Conservation (phyloP, 2,113 vertebrate genomes). For the Aepyceros melampus region DNA sequence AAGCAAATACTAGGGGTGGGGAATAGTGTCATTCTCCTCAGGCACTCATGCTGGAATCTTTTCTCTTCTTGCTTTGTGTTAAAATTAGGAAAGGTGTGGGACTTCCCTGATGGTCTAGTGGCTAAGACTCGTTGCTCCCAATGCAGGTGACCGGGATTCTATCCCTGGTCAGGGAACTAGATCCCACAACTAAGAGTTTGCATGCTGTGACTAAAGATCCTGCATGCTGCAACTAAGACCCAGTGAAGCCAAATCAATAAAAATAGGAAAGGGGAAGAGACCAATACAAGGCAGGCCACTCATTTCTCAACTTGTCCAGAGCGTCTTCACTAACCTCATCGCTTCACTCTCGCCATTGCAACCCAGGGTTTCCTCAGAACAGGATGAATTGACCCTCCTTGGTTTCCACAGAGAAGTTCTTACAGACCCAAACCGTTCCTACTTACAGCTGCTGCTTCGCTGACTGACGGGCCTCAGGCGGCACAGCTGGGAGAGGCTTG, state of each 20-base stretch:
- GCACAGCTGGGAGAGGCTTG: not conserved
- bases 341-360: accelerated
- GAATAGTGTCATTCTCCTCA: not conserved
- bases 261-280: not conserved
- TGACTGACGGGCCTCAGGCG: not conserved
- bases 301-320: not conserved
- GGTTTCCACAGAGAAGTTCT: not conserved
- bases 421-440: not conserved
- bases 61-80: not conserved
- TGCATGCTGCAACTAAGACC: not conserved
- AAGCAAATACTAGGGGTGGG: not conserved
- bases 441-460: not conserved
- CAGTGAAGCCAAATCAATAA: not conserved
- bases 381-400: not conserved
- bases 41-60: not conserved
- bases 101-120: not conserved
- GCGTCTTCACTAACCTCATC: accelerated
- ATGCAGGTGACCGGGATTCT: not conserved
- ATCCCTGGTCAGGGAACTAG: not conserved
- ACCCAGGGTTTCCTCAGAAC: not conserved
- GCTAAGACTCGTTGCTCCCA: not conserved
- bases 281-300: not conserved
- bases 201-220: not conserved
- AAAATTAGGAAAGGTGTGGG: not conserved
- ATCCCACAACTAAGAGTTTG: not conserved